Percentiles rank a stretch among this genome's conserved stretches.
Conservation (phyloP, 2,797 vertebrate genomes). For the Chlorospingus semifuscus region DNA sequence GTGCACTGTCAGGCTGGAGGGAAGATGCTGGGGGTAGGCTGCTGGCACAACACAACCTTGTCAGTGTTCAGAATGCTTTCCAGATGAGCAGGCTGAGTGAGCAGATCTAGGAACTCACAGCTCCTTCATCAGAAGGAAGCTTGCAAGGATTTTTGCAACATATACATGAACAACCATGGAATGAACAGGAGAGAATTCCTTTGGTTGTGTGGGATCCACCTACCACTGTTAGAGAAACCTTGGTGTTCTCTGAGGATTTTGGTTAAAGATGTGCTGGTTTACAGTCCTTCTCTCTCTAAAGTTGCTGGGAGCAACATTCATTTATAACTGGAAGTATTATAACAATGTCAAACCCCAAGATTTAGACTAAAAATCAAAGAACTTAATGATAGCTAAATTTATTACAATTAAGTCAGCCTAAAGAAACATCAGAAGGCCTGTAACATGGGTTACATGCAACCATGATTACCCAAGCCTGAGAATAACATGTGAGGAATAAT, state of each 20-base stretch:
- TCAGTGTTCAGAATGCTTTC: background rate
- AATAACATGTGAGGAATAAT: background rate
- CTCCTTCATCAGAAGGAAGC: background rate
- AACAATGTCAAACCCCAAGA: background rate
- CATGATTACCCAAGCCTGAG: background rate
- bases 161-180: background rate
- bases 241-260: background rate
- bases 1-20: background rate
- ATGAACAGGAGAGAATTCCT: background rate
- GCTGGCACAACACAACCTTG: background rate
- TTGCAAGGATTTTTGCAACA: background rate
- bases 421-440: background rate
- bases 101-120: background rate
- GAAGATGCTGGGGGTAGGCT: background rate
- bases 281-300: background rate
- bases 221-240: background rate
- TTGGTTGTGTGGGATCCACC: background rate
- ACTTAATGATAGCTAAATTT: background rate
- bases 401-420: background rate
- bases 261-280: background rate
- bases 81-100: background rate
- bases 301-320: background rate
- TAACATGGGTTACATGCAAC: background rate
- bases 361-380: background rate
- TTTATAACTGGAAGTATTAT: background rate